These are phyloP conservation scores for Rotaria macrura DNA, from an alignment of 2,888 invertebrate species.

Conservation along the genomic window DNA sequence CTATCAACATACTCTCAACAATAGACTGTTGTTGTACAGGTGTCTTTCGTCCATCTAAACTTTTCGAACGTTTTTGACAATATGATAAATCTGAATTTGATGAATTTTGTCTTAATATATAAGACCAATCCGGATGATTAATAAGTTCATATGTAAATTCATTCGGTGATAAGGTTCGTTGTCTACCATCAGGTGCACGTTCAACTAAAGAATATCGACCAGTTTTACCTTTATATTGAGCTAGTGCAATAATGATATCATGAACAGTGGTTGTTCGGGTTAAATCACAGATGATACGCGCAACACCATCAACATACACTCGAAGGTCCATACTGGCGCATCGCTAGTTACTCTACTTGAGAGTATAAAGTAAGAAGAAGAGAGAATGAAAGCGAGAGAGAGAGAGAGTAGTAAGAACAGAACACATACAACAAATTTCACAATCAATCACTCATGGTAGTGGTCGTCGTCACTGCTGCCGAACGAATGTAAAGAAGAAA, in stretches of 20 bases:
- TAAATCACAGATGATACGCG: slow-evolving; percentile 13
- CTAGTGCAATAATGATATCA: slow-evolving; percentile 20
- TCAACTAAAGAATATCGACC: neutral
- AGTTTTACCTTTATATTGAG: slow-evolving; percentile 6
- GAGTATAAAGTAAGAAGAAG: neutral
- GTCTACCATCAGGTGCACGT: slow-evolving; percentile 5
- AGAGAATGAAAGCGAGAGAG: neutral
- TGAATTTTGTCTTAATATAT: slow-evolving; percentile 14
- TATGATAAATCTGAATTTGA: neutral
- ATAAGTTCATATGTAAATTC: neutral
- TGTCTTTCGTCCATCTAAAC: slow-evolving; percentile 14
- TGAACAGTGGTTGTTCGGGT: slow-evolving; percentile 9
- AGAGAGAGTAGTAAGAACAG: neutral
- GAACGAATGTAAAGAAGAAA: neutral
- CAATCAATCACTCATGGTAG: neutral
- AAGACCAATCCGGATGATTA: neutral
- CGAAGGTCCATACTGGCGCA: slow-evolving; percentile 11
- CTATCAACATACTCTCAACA: neutral
- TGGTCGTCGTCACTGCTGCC: neutral
- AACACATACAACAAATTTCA: neutral
- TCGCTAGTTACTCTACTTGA: neutral
- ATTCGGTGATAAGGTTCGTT: neutral
- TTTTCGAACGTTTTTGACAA: neutral
- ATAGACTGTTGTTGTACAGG: neutral
- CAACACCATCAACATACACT: slow-evolving; percentile 18